Evolutionary conservation across 2,113 vertebrate genomes (phyloP), one percentile per base, ranked within the genome.

Genomic region (Uropsilus gracilis): DNA sequence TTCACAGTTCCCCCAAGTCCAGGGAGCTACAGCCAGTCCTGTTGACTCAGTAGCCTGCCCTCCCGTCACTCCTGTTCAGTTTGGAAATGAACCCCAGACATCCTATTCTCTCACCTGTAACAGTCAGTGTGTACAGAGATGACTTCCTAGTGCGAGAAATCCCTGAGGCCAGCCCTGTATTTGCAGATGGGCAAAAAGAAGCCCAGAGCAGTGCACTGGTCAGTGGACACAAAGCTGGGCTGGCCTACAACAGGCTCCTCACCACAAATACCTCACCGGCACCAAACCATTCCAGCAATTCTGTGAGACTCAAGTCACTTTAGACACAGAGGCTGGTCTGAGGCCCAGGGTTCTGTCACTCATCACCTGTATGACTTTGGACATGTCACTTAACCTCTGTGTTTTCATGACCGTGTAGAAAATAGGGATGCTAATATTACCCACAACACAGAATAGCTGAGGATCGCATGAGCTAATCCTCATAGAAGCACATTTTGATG

Each of bases 11-110:
- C 32, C 71, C 71, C 6, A n/a, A 64, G 7, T 8, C 8, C n/a
- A 26, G 59, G 57, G 20, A 64, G 18, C 76, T n/a, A 12, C 0
- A 8, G 17, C 34, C 17, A 2, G 0, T 20, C n/a, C 0, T 16
- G 6, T 6, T 34, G 17, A 24, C 7, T 3, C 12, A 4, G 14
- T 22, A 0, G 14, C 59, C 53, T 82, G 37, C 11, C 10, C 68
- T 26, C 50, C 39, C 11, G 66, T 75, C 17, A 0, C 75, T 75
- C 55, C 83, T 39, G 20, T 2, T 20, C 30, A 22, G 12, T 53
- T 28, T 53, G 55, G 39, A 64, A 66, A 57, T 8, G 26, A 90
- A 87, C 30, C n/a, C 63, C 76, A 69, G 75, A 59, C 2, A 18
- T 4, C 28, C 20, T 8, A n/a, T 16, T 44, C 37, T 75, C 85